phyloP scores from a whole-genome alignment of 2,113 vertebrate genomes.

The Sphaerodactylus townsendi region DNA sequence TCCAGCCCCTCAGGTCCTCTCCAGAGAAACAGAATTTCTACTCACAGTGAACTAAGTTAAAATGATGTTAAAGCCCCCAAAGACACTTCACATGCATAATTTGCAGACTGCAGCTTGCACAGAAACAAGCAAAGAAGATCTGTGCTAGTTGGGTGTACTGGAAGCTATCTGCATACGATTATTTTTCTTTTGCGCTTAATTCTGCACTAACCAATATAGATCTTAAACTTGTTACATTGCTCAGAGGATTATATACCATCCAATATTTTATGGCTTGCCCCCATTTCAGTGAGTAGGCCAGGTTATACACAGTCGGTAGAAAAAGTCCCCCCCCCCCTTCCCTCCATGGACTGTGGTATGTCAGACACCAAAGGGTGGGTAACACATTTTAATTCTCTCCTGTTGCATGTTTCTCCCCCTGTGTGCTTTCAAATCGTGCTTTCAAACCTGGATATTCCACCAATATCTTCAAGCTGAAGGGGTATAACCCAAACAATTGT shows the following conservation, averaged over 20 bases:
- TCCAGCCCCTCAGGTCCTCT: conserved; percentile 19
- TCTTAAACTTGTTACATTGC: background rate
- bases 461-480: no score
- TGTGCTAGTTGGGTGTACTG: background rate
- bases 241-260: background rate
- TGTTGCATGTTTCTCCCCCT: no score
- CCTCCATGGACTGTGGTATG: background rate
- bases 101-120: background rate
- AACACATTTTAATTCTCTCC: background rate
- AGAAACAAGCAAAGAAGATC: conserved; percentile 4
- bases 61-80: conserved; percentile 6
- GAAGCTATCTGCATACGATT: background rate
- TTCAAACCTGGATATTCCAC: background rate
- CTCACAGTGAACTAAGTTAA: conserved; percentile 25
- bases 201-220: background rate
- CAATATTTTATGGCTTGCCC: background rate
- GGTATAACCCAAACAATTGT: no score
- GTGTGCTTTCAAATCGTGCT: no score
- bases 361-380: background rate
- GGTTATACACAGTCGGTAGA: background rate
- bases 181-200: background rate
- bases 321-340: background rate
- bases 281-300: background rate
- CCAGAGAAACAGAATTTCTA: conserved; percentile 25
- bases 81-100: conserved; percentile 18